Evolutionary conservation across 2,797 vertebrate genomes (phyloP), one percentile per base, ranked within the genome.

Genomic region (Oreonectes daqikongensis): DNA sequence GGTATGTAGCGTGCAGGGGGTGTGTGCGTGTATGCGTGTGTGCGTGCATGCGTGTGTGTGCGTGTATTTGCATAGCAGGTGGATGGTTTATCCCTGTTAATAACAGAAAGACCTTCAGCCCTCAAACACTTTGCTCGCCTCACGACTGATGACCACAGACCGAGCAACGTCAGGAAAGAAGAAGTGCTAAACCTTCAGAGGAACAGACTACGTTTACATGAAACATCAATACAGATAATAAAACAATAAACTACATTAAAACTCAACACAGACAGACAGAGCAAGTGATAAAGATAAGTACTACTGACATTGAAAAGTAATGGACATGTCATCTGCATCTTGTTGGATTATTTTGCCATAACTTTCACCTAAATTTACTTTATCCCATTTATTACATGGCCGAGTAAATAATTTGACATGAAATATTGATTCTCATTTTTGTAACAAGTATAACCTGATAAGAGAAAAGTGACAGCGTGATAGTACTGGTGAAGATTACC

Each of bases 51-150:
- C 55, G 30, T 57, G 50, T 44, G 18, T 42, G 11, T 53, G 17
- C 35, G 61, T 40, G 50, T 67, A 72, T 79, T 64, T 79, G 77
- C 63, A 72, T 65, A 72, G 46, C 48, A 78, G 68, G 48, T 35
- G 32, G 50, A 71, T 63, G 38, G 46, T 70, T 69, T 48, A 72
- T 72, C 28, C 69, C 57, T 35, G 70, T 48, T 46, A 75, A 75
- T 46, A 59, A 75, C 52, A 59, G 73, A 74, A 46, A 72, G 46
- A 9, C 22, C 22, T 74, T 64, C 15, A 28, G 44, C n/a, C 8
- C 38, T 20, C 22, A 20, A 2, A 46, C 44, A 12, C 44, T 48
- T 30, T 22, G 57, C 44, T 61, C 17, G 55, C 6, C 18, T 48
- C 55, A 9, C 8, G 0, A 22, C 8, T 40, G 59, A 46, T 17